These are phyloP conservation scores for Trinectes maculatus DNA, from an alignment of 2,113 vertebrate genomes.

Conservation along the genomic window DNA sequence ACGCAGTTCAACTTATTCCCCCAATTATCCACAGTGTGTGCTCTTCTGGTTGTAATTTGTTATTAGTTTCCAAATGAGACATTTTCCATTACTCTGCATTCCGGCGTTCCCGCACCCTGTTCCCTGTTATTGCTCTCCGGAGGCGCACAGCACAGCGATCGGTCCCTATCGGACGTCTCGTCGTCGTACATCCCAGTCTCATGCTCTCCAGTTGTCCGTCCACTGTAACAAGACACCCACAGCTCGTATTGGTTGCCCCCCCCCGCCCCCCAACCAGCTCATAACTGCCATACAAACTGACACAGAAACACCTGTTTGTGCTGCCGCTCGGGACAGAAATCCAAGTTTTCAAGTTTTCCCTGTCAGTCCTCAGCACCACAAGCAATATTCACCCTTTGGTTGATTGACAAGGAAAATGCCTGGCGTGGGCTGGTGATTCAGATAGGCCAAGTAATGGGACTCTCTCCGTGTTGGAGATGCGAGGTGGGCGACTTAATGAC, in stretches of 20 bases:
- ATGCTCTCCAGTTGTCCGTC: conserved; percentile 6
- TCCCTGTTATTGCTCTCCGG: conserved; percentile 35
- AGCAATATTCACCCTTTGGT: conserved; percentile 66
- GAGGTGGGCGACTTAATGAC: conserved; percentile 78
- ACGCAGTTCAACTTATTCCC: conserved; percentile 37
- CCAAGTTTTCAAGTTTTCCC: conserved; percentile 49
- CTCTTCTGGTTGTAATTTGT: conserved; percentile 34
- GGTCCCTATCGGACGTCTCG: conserved; percentile 40
- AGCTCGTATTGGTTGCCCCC: conserved; percentile 29
- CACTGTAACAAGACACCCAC: conserved; percentile 33
- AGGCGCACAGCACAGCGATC: conserved; percentile 31
- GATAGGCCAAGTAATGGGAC: conserved; percentile 64
- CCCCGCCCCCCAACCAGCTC: conserved; percentile 10
- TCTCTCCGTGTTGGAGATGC: conserved; percentile 57
- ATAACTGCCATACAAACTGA: conserved; percentile 53
- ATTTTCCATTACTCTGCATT: conserved; percentile 39
- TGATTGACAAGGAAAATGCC: conserved; percentile 75
- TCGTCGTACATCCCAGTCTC: conserved; percentile 36
- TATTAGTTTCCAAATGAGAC: conserved; percentile 56
- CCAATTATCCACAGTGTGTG: conserved; percentile 26
- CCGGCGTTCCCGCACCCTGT: conserved; percentile 16
- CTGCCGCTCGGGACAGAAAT: conserved; percentile 60
- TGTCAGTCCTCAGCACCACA: conserved; percentile 55
- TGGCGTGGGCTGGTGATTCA: conserved; percentile 69
- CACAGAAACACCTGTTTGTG: conserved; percentile 54